Evolutionary conservation across 1,140 invertebrate genomes (phyloP).

Genomic region (Episyrphus balteatus): DNA sequence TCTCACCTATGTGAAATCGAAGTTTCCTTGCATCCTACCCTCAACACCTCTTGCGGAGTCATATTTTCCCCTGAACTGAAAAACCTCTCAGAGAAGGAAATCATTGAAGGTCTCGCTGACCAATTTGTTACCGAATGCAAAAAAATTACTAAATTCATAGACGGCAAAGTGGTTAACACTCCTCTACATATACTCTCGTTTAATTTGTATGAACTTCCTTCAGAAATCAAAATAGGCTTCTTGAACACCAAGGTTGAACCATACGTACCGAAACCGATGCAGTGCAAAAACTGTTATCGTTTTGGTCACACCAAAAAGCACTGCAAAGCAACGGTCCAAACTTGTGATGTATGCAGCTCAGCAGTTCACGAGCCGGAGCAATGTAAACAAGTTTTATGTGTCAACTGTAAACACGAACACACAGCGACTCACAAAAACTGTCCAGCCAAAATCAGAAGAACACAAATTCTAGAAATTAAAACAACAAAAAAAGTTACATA

Average conservation of each 20-base stretch:
- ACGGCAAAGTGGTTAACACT: neutral
- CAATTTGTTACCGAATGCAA: slow-evolving; percentile 1
- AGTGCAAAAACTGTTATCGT: neutral
- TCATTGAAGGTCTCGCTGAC: neutral
- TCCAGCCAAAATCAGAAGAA: neutral
- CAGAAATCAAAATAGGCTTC: neutral
- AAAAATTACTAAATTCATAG: slow-evolving; percentile 1
- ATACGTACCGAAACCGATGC: neutral
- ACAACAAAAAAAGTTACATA: slow-evolving; percentile 1
- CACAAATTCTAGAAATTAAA: neutral
- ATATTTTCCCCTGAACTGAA: neutral
- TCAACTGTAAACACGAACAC: slow-evolving; percentile 2
- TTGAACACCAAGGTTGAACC: neutral
- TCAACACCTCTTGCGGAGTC: neutral
- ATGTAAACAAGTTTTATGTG: neutral
- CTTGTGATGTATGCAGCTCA: neutral
- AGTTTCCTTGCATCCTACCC: neutral
- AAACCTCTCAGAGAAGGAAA: neutral
- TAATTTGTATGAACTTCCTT: neutral
- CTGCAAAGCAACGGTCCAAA: neutral
- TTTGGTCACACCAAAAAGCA: slow-evolving; percentile 1
- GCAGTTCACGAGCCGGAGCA: neutral
- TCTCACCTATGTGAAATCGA: neutral
- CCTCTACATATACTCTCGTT: slow-evolving; percentile 1
- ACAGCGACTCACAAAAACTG: neutral